These are phyloP conservation scores for Nycticebus coucang DNA, from an alignment of 2,113 vertebrate species.

Conservation along the genomic window DNA sequence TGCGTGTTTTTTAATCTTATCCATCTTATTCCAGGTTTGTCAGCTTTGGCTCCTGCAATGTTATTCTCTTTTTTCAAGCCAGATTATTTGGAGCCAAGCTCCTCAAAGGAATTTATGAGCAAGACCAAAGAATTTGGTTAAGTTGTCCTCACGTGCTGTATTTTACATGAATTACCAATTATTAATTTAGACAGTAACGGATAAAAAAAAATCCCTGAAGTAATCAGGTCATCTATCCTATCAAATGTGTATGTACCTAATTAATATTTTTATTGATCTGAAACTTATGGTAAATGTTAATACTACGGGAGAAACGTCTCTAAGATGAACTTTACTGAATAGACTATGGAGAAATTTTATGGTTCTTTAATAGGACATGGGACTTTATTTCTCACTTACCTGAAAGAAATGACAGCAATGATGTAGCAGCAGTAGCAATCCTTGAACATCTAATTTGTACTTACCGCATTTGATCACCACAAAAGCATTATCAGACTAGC, in stretches of 20 bases:
- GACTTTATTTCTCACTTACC: conserved; percentile 12
- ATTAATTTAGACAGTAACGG: background rate
- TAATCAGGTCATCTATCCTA: background rate
- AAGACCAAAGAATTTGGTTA: background rate
- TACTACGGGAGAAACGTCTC: background rate
- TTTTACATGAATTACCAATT: background rate
- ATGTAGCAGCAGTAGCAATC: background rate
- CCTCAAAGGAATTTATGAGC: background rate
- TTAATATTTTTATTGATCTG: background rate
- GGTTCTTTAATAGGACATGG: background rate
- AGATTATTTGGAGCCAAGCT: background rate
- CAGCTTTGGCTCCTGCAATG: background rate
- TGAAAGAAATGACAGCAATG: background rate
- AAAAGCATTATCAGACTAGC: background rate
- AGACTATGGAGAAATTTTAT: background rate
- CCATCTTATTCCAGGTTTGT: background rate
- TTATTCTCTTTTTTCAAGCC: background rate
- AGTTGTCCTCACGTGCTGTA: background rate
- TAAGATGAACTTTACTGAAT: background rate
- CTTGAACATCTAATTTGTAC: background rate
- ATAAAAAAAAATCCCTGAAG: background rate
- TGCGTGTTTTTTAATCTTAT: background rate
- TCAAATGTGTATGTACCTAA: background rate
- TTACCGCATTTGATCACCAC: background rate
- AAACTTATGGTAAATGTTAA: background rate